Evolutionary conservation across 2,888 invertebrate genomes (phyloP).

Genomic region (Eucera pruinosa): DNA sequence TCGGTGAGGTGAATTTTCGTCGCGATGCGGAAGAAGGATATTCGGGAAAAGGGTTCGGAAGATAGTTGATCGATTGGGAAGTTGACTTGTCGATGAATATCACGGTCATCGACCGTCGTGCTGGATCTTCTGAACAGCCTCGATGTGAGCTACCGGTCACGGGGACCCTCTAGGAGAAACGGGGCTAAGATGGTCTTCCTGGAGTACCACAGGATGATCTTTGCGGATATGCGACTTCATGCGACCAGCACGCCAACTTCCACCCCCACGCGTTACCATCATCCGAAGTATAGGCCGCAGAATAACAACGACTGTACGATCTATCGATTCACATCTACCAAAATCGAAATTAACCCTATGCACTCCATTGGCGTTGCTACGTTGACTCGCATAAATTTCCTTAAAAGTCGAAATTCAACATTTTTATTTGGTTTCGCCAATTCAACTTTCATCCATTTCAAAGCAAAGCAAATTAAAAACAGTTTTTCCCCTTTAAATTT

Average conservation of each 20-base stretch:
- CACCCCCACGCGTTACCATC: slow-evolving; percentile 80
- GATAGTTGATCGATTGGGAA: slow-evolving; percentile 38
- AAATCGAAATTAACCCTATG: too few species aligned
- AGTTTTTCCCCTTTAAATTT: too few species aligned
- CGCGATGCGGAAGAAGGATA: slow-evolving; percentile 37
- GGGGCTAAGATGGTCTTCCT: slow-evolving; percentile 81
- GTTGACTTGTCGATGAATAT: neutral
- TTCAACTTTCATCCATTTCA: too few species aligned
- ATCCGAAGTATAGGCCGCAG: slow-evolving; percentile 80
- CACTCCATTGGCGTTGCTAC: too few species aligned
- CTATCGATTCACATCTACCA: too few species aligned
- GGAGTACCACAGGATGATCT: slow-evolving; percentile 83
- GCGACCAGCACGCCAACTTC: slow-evolving; percentile 82
- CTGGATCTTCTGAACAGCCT: slow-evolving; percentile 68
- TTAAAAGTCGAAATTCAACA: too few species aligned
- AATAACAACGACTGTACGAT: slow-evolving; percentile 83
- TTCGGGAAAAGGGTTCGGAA: neutral
- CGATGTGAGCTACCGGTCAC: slow-evolving; percentile 71
- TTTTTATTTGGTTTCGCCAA: too few species aligned
- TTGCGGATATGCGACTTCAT: slow-evolving; percentile 82
- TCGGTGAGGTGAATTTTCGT: slow-evolving; percentile 4
- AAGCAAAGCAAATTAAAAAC: too few species aligned
- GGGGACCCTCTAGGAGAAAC: slow-evolving; percentile 40
- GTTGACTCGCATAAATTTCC: too few species aligned
- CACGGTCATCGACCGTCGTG: slow-evolving; percentile 58